Conservation (phyloP, 1,140 invertebrate species). For the Zaprionus africanus region DNA sequence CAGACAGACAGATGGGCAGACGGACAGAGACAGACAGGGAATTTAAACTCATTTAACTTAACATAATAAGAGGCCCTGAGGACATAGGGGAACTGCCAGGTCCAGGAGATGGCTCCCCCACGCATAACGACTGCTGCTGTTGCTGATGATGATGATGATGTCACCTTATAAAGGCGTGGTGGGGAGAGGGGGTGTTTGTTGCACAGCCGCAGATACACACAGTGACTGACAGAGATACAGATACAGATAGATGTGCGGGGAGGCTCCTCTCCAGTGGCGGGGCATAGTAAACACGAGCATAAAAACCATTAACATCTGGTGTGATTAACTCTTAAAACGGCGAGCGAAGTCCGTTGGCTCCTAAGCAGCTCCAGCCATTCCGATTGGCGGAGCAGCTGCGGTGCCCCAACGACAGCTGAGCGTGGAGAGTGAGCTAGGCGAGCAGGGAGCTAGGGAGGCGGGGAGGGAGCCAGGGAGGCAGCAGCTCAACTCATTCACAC, state of each 20-base stretch:
- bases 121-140: conserved; percentile 28
- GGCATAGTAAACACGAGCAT: conserved; percentile 74
- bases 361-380: conserved; percentile 43
- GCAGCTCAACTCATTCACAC: conserved; percentile 64
- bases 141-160: conserved; percentile 65
- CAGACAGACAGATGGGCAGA: conserved; percentile 56
- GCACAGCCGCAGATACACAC: conserved; percentile 1
- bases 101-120: conserved; percentile 21
- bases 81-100: conserved; percentile 12
- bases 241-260: conserved; percentile 7
- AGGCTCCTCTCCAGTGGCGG: not conserved
- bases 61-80: conserved; percentile 18
- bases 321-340: conserved; percentile 79
- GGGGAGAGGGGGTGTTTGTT: not conserved
- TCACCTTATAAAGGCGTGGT: conserved; percentile 51
- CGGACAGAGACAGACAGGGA: conserved; percentile 26
- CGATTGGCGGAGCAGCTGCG: conserved; percentile 47
- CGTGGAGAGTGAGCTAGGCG: not conserved
- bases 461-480: not conserved
- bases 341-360: conserved; percentile 45
- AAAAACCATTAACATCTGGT: conserved; percentile 84
- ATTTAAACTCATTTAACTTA: conserved; percentile 56
- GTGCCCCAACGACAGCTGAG: conserved; percentile 1
- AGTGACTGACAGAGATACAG: conserved; percentile 18
- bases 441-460: not conserved